Base-by-base conservation (phyloP, 2,113 vertebrate species). In the Gymnorhina tibicen region DNA sequence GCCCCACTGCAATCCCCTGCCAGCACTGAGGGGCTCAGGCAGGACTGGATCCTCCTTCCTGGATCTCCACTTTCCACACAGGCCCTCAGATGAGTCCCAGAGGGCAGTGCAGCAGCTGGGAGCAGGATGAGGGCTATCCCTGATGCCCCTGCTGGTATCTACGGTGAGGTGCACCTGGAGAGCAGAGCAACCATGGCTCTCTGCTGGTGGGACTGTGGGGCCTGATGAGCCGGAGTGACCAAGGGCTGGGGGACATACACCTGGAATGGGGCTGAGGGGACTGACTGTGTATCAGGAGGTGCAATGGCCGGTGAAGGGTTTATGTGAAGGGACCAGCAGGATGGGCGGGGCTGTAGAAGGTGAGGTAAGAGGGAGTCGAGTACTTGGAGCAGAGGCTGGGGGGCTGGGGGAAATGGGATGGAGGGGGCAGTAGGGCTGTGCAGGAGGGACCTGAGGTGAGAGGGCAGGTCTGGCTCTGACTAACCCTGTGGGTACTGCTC, bases 161-260 rank as follows among this genome's bases (percentile, higher is more conserved):
- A 6, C 46, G n/a, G 26, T 10, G 41, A 47, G 17, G 9, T 15
- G 32, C 59, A 10, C 24, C 33, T 10, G 14, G 8, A 41, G 23
- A 77, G 12, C 49, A 64, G 24, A 72, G 37, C 24, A 62, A 6
- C 44, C 1, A 0, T 8, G 18, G 47, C 18, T 63, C 3, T 52
- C 32, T 67, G 33, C 19, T 39, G 7, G 4, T 32, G 67, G 28
- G 17, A 33, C 20, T 1, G 1, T 6, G 20, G n/a, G 20, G 5
- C 19, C 44, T 11, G 11, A 13, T 0, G 9, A 21, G 9, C 23
- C 2, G 2, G 2, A 63, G 10, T 37, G 26, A 72, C 21, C 6
- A 8, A 11, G 6, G 37, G 8, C 0, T 77, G 42, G 28, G 33
- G 37, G 19, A 44, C 7, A 24, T 5, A 16, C 4, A 42, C 26